These are phyloP conservation scores for Gallinago undulata DNA, from an alignment of 2,113 vertebrate species.

Conservation along the genomic window DNA sequence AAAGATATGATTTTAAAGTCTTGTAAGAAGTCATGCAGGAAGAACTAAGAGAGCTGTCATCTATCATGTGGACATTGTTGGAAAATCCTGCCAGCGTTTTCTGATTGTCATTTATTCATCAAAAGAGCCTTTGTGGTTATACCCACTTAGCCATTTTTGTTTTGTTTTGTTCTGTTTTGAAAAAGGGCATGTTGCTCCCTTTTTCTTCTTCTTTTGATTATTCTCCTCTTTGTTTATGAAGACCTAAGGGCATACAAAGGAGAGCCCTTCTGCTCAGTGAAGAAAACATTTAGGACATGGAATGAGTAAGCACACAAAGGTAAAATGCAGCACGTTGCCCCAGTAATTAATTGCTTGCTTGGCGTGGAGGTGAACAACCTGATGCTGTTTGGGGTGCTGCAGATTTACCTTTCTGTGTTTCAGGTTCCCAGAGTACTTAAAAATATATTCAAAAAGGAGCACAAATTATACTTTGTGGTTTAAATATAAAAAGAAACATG, in stretches of 20 bases:
- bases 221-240: neutral
- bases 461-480: neutral
- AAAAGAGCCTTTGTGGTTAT: neutral
- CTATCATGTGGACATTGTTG: neutral
- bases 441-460: neutral
- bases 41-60: neutral
- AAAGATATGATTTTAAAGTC: neutral
- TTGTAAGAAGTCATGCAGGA: neutral
- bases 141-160: neutral
- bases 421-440: neutral
- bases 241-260: neutral
- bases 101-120: neutral
- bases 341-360: neutral
- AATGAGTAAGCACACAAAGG: conserved; percentile 7
- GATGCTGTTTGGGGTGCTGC: neutral
- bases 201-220: neutral
- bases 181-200: neutral
- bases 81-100: neutral
- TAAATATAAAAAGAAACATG: neutral
- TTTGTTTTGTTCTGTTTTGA: neutral
- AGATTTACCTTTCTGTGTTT: neutral
- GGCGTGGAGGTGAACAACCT: neutral
- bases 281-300: neutral
- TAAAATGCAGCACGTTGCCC: neutral
- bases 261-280: neutral